A percentile compares a stretch with the other conserved stretches of the same genome.
Evolutionary conservation across 2,888 invertebrate species (phyloP).

Genomic region (Creontiades dilutus): DNA sequence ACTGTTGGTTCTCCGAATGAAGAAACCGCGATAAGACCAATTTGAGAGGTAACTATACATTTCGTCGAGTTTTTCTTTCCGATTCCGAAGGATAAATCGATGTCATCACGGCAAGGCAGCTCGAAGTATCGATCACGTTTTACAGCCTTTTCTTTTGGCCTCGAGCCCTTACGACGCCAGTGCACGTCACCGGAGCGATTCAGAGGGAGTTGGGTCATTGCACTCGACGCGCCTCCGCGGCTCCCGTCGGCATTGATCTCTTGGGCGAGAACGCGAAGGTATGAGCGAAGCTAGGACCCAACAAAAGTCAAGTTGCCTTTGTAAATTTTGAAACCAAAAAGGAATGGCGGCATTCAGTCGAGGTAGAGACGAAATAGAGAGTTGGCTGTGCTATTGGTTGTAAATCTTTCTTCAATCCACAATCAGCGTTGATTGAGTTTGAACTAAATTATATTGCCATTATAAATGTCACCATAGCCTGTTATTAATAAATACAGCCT

Average conservation of each 20-base stretch:
- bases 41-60: not conserved
- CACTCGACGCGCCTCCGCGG: slow-evolving; percentile 16
- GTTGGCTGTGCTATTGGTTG: too few species aligned
- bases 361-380: too few species aligned
- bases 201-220: not conserved
- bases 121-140: slow-evolving; percentile 29
- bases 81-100: not conserved
- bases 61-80: not conserved
- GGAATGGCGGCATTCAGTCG: not conserved
- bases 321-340: not conserved
- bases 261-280: not conserved
- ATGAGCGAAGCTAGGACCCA: not conserved
- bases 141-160: slow-evolving; percentile 24
- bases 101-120: not conserved
- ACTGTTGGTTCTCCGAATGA: too few species aligned
- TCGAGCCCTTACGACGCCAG: slow-evolving; percentile 4
- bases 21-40: too few species aligned
- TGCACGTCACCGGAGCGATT: not conserved
- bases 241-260: slow-evolving; percentile 37
- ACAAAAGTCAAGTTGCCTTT: not conserved
- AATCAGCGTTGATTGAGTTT: too few species aligned
- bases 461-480: too few species aligned
- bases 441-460: too few species aligned
- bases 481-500: too few species aligned
- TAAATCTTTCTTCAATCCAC: too few species aligned